These are phyloP conservation scores for Macrophya alboannulata DNA, from an alignment of 2,888 invertebrate species.

Conservation along the genomic window DNA sequence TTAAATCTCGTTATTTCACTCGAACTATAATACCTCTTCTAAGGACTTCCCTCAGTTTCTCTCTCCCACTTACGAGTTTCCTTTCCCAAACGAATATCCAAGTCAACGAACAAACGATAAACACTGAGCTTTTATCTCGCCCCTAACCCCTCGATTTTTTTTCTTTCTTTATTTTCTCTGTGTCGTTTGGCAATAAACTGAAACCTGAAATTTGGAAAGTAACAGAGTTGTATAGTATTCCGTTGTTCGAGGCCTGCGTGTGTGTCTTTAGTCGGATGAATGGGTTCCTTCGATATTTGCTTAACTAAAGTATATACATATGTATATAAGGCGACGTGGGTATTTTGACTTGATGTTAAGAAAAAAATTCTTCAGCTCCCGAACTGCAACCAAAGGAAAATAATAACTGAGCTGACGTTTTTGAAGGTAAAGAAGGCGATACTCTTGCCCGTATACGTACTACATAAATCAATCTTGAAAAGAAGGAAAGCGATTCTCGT, in stretches of 20 bases:
- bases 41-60: not conserved
- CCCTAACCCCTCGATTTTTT: not conserved
- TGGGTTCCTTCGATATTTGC: constrained; percentile 4
- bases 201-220: constrained; percentile 1
- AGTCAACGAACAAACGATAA: constrained; percentile 36
- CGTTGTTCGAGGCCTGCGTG: constrained; percentile 6
- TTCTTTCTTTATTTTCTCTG: not conserved
- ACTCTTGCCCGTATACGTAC: not conserved
- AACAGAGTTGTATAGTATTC: constrained; percentile 11
- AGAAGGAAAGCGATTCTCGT: constrained; percentile 51
- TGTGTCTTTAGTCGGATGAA: constrained; percentile 28
- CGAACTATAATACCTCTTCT: constrained; percentile 3
- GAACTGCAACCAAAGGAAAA: constrained; percentile 28
- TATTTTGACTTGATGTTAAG: not conserved
- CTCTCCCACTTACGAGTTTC: not conserved
- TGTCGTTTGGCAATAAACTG: constrained; percentile 23
- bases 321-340: not conserved
- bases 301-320: constrained; percentile 23
- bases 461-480: constrained; percentile 53
- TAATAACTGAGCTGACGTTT: not conserved
- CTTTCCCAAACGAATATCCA: not conserved
- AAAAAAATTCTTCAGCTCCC: not conserved
- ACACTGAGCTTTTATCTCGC: not conserved
- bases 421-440: constrained; percentile 12
- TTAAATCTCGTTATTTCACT: constrained; percentile 25